Evolutionary conservation across 2,797 vertebrate species (phyloP), one percentile per base, ranked within the genome.

Genomic region (Malacoctenus gilli): DNA sequence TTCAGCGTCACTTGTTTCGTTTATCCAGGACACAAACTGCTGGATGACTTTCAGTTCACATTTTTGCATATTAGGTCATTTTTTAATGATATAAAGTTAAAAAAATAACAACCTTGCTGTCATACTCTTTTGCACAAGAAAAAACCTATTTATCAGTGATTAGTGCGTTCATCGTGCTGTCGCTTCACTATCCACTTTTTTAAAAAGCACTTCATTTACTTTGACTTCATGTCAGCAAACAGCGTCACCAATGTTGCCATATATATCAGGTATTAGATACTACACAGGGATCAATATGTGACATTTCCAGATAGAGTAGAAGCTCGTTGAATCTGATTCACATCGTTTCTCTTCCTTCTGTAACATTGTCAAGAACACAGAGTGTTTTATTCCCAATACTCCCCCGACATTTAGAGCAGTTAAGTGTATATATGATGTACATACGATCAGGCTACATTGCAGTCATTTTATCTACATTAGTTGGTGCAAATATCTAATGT

Each of bases 401-500:
- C 46, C 30, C 30, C 30, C 30, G 12, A 32, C 30, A 32, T 32
- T 32, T 42, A 70, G 37, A 73, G 41, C 74, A 77, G 31, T 72
- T 60, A 64, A n/a, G 41, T 73, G 43, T 84, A 55, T 77, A 82
- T 79, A 83, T 46, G 47, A 40, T 83, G 74, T 84, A 80, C 58
- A 86, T 82, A 75, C 53, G 62, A 59, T 55, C 59, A 57, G 51
- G 59, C 52, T 67, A 28, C 72, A 72, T 59, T 50, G 4, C 40
- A 73, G 48, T 80, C 80, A 70, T 73, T 85, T 86, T 69, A 79
- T 79, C 70, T 64, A 61, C 68, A 79, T 78, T 76, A 77, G 70
- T 73, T 82, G 84, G 89, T 89, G 85, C 88, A 85, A 82, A 84
- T 82, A 80, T 85, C 56, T 77, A 76, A 80, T 79, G 73, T 87